Conservation (phyloP, 2,113 vertebrate genomes). For the Chaetura pelagica region DNA sequence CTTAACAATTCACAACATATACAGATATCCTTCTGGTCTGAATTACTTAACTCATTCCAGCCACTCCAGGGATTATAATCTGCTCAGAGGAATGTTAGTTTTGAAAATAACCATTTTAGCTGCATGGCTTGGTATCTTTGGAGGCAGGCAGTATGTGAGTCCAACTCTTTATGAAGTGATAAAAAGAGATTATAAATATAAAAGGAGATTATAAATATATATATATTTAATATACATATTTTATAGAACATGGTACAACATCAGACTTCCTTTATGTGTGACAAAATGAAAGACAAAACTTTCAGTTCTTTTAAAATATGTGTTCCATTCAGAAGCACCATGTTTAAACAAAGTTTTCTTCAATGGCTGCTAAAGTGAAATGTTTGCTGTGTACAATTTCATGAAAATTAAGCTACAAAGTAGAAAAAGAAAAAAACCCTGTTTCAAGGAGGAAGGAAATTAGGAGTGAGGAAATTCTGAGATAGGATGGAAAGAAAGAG, state of each 20-base stretch:
- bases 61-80: not conserved
- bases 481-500: not conserved
- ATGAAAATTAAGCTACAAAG: not conserved
- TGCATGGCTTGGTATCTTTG: not conserved
- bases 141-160: not conserved
- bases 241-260: not conserved
- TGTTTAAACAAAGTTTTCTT: not conserved
- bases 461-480: not conserved
- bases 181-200: not conserved
- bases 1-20: not conserved
- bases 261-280: not conserved
- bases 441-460: not conserved
- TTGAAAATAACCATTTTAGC: not conserved
- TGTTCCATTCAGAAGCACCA: not conserved
- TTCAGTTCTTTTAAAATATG: not conserved
- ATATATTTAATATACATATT: not conserved
- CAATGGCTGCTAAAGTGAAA: not conserved
- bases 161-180: not conserved
- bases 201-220: no score
- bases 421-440: not conserved
- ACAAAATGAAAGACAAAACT: not conserved
- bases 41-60: not conserved
- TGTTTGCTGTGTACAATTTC: not conserved
- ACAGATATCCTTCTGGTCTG: not conserved
- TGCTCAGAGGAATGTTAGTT: not conserved